Percentiles rank a stretch among this genome's conserved stretches.
Conservation (phyloP, 2,888 invertebrate genomes). For the Oscheius sp. region DNA sequence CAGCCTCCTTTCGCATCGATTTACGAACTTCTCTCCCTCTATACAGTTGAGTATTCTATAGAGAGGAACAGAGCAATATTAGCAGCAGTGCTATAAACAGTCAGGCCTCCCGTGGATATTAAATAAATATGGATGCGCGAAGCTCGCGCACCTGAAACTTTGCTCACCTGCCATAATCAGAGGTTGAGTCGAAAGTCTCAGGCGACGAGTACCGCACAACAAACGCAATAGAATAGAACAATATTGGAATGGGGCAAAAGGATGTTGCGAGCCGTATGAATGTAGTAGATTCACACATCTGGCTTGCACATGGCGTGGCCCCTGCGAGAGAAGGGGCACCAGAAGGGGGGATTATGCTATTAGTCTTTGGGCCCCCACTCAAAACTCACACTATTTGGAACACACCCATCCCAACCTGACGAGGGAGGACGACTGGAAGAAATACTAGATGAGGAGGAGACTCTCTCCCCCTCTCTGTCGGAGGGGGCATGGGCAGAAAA, state of each 20-base stretch:
- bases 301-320: conserved; percentile 29
- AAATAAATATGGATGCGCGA: conserved; percentile 35
- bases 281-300: conserved; percentile 32
- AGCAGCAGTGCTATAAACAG: neutral
- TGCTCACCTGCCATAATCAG: conserved; percentile 68
- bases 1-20: conserved; percentile 6
- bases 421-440: conserved; percentile 34
- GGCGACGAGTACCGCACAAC: conserved; percentile 62
- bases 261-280: conserved; percentile 32
- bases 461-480: conserved; percentile 27
- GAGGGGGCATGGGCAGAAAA: conserved; percentile 44
- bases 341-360: conserved; percentile 17
- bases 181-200: conserved; percentile 72
- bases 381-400: conserved; percentile 16
- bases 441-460: conserved; percentile 50
- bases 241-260: neutral
- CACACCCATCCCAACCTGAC: conserved; percentile 6
- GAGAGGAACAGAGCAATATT: neutral
- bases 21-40: conserved; percentile 8
- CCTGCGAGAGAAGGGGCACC: conserved; percentile 1
- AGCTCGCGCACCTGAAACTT: conserved; percentile 73
- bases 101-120: conserved; percentile 5
- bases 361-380: conserved; percentile 11
- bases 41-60: neutral
- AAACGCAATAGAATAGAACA: neutral